Conservation (phyloP, 2,888 invertebrate species). For the Pheosia gnoma region DNA sequence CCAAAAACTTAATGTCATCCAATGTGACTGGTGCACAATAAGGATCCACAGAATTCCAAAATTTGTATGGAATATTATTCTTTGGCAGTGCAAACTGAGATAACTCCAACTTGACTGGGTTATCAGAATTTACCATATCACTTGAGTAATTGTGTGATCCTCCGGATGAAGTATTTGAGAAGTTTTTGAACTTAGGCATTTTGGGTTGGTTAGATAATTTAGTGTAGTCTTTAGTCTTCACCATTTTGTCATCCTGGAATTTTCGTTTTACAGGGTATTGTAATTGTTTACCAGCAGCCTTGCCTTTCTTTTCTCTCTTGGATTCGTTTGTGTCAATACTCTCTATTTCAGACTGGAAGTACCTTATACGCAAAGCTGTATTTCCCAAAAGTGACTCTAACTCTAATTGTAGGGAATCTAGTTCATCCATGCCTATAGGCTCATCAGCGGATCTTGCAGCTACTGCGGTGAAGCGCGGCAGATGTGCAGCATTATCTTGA, state of each 20-base stretch:
- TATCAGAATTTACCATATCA: constrained; percentile 76
- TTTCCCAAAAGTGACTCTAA: constrained; percentile 93
- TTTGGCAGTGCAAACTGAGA: constrained; percentile 90
- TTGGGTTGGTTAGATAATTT: constrained; percentile 83
- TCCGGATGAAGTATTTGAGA: constrained; percentile 67
- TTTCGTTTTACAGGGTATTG: constrained; percentile 83
- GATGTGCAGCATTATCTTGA: constrained; percentile 86
- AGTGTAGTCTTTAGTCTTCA: constrained; percentile 84
- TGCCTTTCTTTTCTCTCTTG: constrained; percentile 79
- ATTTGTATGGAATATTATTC: constrained; percentile 97
- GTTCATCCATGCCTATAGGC: constrained; percentile 93
- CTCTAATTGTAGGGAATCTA: constrained; percentile 94
- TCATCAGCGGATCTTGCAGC: constrained; percentile 88
- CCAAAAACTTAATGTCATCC: constrained; percentile 90
- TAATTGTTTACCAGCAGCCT: constrained; percentile 80
- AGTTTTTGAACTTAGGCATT: constrained; percentile 83
- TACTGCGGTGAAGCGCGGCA: constrained; percentile 88
- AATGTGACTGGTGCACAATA: constrained; percentile 95
- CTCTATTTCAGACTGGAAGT: constrained; percentile 90
- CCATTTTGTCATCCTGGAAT: constrained; percentile 81
- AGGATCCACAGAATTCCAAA: constrained; percentile 97
- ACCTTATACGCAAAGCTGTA: constrained; percentile 90
- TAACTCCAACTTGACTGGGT: constrained; percentile 85
- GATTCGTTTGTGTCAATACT: constrained; percentile 85
- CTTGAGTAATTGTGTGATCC: constrained; percentile 74